Percentiles rank a stretch among this genome's conserved stretches.
These are phyloP conservation scores for Pandemis corylana DNA, from an alignment of 2,888 invertebrate genomes.

Conservation along the genomic window DNA sequence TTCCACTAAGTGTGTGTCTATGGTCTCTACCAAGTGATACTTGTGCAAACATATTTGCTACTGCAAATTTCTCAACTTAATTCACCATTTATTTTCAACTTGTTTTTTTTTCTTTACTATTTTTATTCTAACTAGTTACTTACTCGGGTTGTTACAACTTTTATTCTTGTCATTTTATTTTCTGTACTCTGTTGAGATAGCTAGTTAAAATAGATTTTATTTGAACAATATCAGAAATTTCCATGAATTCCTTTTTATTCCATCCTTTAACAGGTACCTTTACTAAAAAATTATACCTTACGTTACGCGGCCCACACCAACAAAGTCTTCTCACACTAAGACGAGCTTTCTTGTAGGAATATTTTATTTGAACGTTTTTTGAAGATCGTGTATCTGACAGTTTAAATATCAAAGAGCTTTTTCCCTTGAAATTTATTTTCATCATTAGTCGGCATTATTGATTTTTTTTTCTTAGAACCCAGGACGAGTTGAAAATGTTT, in stretches of 20 bases:
- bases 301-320: neutral
- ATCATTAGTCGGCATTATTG: neutral
- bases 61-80: no score
- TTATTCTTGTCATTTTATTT: neutral
- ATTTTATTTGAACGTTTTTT: constrained; percentile 12
- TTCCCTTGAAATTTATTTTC: constrained; percentile 1
- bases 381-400: constrained; percentile 17
- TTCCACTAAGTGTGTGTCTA: no score
- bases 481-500: neutral
- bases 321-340: neutral
- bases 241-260: no score
- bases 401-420: constrained; percentile 13
- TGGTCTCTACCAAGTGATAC: no score
- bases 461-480: neutral
- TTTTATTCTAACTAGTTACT: neutral
- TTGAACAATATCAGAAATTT: no score
- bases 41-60: no score
- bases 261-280: neutral
- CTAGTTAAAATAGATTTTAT: neutral
- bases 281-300: constrained; percentile 3
- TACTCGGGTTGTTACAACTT: neutral
- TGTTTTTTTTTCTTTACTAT: neutral
- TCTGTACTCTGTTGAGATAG: neutral
- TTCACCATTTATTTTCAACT: no score
- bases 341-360: constrained; percentile 1